Evolutionary conservation across 1,140 invertebrate genomes (phyloP), one percentile per base, ranked within the genome.

Genomic region (Leptestheria dahalacensis): DNA sequence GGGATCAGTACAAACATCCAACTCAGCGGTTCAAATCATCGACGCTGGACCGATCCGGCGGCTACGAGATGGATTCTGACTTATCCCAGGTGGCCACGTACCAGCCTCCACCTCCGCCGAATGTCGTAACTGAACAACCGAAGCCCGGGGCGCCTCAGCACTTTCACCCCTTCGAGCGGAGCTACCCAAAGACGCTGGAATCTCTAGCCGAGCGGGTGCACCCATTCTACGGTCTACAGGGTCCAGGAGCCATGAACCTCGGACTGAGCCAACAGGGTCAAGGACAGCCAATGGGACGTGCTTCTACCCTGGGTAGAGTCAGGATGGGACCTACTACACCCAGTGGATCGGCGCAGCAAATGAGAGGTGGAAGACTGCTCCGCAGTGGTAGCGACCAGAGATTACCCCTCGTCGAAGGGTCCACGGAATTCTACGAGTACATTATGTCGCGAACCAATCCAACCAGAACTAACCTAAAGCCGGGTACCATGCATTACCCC

Each of bases 171-270:
- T 79, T 78, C 66, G 86, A 89, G 66, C 79, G 86, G 28, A 82
- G 81, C 18, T 91, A 91, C 71, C 87, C 88, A n/a, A 90, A 91
- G 68, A 92, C 90, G 0, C 69, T 91, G 53, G 88, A 92, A 69
- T 91, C 86, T 66, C 75, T 92, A 2, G 88, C 88, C 0, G 88
- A 92, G 70, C 90, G 91, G 75, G 66, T 69, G 25, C 66, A 70
- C 52, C 57, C 61, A 2, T 65, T 66, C 47, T 61, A 63, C 26
- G 55, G 55, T 24, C 69, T 71, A 67, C 69, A 72, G 68, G 70
- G 72, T 66, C 67, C 71, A 70, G 71, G 68, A 65, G 66, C 69
- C 70, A 67, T 71, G 70, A 67, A 70, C 67, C 68, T 68, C 68
- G 69, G 71, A 73, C 71, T 69, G 69, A 71, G 71, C 67, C 68